Conservation (phyloP, 2,888 invertebrate species). For the Stenchaetothrips biformis region DNA sequence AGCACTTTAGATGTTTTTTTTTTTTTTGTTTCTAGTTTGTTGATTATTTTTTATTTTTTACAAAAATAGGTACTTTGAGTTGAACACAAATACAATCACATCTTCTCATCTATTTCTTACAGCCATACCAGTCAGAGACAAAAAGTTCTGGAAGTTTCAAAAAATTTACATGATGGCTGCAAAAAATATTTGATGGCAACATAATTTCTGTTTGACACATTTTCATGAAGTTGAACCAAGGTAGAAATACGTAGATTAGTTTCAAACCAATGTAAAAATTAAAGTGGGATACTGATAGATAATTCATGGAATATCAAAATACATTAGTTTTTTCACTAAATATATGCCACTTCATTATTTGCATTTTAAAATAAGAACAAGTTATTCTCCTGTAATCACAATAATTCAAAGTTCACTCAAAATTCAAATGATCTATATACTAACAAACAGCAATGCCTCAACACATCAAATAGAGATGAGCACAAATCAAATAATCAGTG, state of each 20-base stretch:
- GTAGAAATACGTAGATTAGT: neutral
- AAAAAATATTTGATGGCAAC: neutral
- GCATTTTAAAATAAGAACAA: neutral
- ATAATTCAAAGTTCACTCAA: neutral
- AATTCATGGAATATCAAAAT: neutral
- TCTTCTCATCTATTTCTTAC: neutral
- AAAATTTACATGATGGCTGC: neutral
- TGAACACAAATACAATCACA: neutral
- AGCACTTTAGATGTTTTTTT: too few species aligned
- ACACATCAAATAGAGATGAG: too few species aligned
- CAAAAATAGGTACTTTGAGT: neutral
- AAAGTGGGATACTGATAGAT: neutral
- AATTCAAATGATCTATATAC: neutral
- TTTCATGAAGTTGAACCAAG: neutral
- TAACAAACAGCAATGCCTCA: neutral
- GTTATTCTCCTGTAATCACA: neutral
- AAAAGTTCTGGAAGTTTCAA: neutral
- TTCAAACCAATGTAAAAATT: neutral
- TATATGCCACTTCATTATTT: neutral
- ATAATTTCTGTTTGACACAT: neutral
- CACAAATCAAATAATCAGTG: too few species aligned
- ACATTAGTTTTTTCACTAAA: neutral
- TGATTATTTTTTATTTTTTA: neutral
- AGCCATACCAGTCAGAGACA: neutral
- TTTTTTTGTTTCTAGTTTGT: too few species aligned